Evolutionary conservation across 1,140 invertebrate species (phyloP), one percentile per base, ranked within the genome.

Genomic region (Drosophila mojavensis): DNA sequence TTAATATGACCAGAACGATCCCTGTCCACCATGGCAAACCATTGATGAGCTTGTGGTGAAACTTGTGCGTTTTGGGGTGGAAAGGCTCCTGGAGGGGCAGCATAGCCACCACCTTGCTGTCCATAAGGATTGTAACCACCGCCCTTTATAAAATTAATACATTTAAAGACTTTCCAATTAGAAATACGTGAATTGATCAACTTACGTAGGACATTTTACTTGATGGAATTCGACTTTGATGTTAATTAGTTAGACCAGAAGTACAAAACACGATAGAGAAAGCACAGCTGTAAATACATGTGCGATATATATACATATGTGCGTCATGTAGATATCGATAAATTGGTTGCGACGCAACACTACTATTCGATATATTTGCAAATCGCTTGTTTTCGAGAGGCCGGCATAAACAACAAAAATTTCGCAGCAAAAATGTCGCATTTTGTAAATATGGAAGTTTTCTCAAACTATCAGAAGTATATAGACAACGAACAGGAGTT

Each of bases 1-100:
- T 95, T 95, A 53, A 98, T 98, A 90, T 95, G 94, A n/a, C 97
- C 97, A 59, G 96, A 97, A 24, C 94, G 93, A 91, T 98, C 97
- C 72, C 93, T 94, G 83, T 98, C 97, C 9, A 98, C 97, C 36
- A 96, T 94, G n/a, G 90, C 81, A 90, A 98, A 98, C 97, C 97
- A 97, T 85, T 96, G 94, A 81, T 95, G 95, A 1, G 97, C 94
- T 86, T 97, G 95, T 20, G 96, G 95, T 24, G 93, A 91, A 0
- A 94, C 86, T 51, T 85, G 80, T 0, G 86, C 69, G 48, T 92
- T 92, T 55, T 72, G 92, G 67, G 91, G 91, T 7, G 91, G 81
- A 80, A 86, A 92, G 6, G 91, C 91, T n/a, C 91, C 91, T 10
- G 91, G 91, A 0, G 91, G 91, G 1, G 91, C 58, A 2, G 91